Base-by-base conservation (phyloP, 2,797 vertebrate species). In the Huso huso region DNA sequence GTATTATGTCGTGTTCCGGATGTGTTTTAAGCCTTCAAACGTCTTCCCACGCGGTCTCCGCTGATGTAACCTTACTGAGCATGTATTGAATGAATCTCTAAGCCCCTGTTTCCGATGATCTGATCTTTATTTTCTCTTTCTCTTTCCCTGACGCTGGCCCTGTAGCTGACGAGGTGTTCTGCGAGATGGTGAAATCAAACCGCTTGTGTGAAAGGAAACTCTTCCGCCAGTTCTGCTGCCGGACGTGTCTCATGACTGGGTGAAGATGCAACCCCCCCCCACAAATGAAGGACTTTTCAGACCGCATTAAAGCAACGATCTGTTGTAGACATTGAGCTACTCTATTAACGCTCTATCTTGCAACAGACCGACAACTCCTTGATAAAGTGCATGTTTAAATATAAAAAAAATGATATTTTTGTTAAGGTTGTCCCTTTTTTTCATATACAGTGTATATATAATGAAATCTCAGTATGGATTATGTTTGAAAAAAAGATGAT, bases 141-240 rank as follows among this genome's bases (percentile, higher is more conserved):
- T 70, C 65, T 74, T 73, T 68, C 72, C 68, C 12, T 71, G 63
- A 7, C 1, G 6, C 0, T 58, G 65, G 69, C 74, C 64, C 69
- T 57, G 66, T 81, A 96, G 94, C 91, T 12, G 92, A 94, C 8
- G 90, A 95, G 76, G 84, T 87, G 2, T 96, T 97, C 88, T 96
- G 95, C 49, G 90, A 95, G 79, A 94, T 95, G 94, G 93, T 96
- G 64, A 95, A 92, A 74, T 94, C 92, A 72, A 95, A 93, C 78
- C 88, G 91, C 69, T 89, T 96, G 58, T 96, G 95, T 66, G 92
- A 94, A 79, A 92, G 90, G 83, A 96, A 93, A 76, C 87, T 94
- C 51, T 95, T 95, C 81, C 87, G 89, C 62, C 91, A 95, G 78
- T 95, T 96, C 83, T 97, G 95, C 84, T 97, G 95, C 84, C 15